Percentiles rank a stretch among this genome's conserved stretches.
phyloP scores from a whole-genome alignment of 2,888 invertebrate species.

The Chloroclysta siterata region DNA sequence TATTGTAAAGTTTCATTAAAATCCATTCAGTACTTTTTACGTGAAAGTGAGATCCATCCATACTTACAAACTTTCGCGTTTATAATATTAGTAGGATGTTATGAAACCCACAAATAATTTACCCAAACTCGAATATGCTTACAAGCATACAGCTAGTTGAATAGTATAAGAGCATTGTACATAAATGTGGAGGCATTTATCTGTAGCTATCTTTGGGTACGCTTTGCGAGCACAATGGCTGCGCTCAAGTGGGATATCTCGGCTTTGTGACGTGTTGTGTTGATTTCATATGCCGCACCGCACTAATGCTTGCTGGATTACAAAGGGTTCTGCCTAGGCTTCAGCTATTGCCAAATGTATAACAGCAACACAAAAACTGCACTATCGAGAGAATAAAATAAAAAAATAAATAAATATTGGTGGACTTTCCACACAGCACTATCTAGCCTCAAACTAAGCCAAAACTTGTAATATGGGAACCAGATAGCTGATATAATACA shows the following conservation, averaged over 20 bases:
- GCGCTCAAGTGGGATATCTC: conserved; percentile 71
- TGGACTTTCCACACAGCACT: too few relatives aligned
- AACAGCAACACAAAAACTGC: background rate
- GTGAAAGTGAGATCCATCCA: too few relatives aligned
- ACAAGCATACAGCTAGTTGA: background rate
- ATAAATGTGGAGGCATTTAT: conserved; percentile 51
- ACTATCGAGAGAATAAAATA: conserved; percentile 2
- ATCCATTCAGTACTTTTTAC: too few relatives aligned
- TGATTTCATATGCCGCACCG: conserved; percentile 42
- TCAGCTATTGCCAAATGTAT: conserved; percentile 17
- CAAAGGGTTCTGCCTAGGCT: conserved; percentile 27
- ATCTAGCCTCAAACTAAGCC: too few relatives aligned
- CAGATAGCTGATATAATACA: too few relatives aligned
- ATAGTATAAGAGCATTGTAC: conserved; percentile 6
- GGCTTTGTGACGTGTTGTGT: conserved; percentile 60
- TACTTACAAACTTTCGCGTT: too few relatives aligned
- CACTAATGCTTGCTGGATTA: conserved; percentile 42
- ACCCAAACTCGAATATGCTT: background rate
- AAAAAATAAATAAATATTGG: too few relatives aligned
- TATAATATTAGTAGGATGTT: too few relatives aligned
- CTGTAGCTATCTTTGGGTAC: conserved; percentile 47
- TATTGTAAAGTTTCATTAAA: too few relatives aligned
- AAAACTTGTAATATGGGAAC: too few relatives aligned
- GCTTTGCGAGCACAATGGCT: conserved; percentile 55
- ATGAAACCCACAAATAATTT: background rate